phyloP scores from a whole-genome alignment of 2,797 vertebrate species.

The Myotis myotis region DNA sequence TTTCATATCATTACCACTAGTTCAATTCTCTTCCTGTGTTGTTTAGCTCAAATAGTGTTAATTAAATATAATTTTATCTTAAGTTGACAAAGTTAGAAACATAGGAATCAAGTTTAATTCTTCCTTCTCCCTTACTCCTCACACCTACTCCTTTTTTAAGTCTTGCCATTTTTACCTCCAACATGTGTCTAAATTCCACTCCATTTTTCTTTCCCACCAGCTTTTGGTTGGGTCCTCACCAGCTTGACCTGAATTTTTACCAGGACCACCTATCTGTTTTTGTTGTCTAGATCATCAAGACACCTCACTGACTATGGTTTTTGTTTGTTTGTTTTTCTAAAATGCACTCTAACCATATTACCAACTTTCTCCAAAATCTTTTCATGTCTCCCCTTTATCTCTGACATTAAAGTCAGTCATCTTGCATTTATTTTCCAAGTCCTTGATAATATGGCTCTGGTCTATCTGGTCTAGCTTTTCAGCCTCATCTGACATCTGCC shows the following conservation, averaged over 20 bases:
- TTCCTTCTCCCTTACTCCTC: neutral
- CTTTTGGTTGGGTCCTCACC: neutral
- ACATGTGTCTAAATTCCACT: neutral
- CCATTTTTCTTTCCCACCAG: neutral
- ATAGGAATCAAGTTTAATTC: neutral
- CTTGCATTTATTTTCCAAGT: neutral
- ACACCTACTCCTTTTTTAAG: neutral
- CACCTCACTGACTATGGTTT: neutral
- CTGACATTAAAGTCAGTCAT: neutral
- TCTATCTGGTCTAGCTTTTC: neutral
- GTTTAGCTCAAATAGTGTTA: neutral
- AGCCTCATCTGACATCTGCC: neutral
- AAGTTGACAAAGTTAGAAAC: conserved; percentile 27
- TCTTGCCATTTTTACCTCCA: neutral
- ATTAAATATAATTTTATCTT: neutral
- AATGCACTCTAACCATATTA: neutral
- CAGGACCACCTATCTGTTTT: neutral
- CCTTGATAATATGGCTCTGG: neutral
- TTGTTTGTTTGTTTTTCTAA: neutral
- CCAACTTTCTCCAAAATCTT: neutral
- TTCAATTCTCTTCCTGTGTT: neutral
- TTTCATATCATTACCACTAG: neutral
- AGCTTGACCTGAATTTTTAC: neutral
- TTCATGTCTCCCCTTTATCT: neutral
- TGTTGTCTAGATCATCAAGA: neutral